A percentile compares a stretch with the other conserved stretches of the same genome.
These are phyloP conservation scores for Archegozetes longisetosus DNA, from an alignment of 1,140 invertebrate genomes.

Conservation along the genomic window DNA sequence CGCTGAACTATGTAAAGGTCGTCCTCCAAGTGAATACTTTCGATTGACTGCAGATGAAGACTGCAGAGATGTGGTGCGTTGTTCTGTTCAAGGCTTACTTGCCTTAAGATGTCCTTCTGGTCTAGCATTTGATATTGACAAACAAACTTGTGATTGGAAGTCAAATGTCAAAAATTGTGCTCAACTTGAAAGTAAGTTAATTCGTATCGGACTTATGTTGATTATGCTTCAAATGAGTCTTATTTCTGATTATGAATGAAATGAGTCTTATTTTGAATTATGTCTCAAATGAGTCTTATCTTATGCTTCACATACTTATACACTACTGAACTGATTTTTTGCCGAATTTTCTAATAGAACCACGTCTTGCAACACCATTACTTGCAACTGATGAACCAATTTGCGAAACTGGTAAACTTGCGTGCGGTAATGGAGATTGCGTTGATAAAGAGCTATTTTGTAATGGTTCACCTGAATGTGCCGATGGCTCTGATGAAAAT, in stretches of 20 bases:
- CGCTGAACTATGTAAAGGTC: conserved; percentile 17
- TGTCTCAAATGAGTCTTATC: too few relatives aligned
- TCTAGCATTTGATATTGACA: conserved; percentile 83
- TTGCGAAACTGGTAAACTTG: conserved; percentile 63
- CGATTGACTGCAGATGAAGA: conserved; percentile 72
- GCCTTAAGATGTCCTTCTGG: conserved; percentile 81
- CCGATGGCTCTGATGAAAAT: conserved; percentile 76
- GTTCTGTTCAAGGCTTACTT: conserved; percentile 82
- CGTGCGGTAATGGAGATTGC: conserved; percentile 69
- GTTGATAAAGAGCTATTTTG: conserved; percentile 81
- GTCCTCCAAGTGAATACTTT: conserved; percentile 75
- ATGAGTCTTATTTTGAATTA: too few relatives aligned
- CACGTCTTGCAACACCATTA: conserved; percentile 72
- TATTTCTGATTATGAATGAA: background rate
- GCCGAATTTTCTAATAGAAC: conserved; percentile 40
- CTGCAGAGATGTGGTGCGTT: conserved; percentile 86
- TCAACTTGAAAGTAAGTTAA: conserved; percentile 26
- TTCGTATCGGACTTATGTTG: background rate
- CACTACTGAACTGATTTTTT: background rate
- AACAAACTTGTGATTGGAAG: conserved; percentile 92
- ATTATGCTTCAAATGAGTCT: background rate
- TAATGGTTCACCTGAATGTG: conserved; percentile 78
- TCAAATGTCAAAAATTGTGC: conserved; percentile 83
- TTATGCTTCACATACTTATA: background rate
- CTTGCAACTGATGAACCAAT: conserved; percentile 78